Percentiles rank a stretch among this genome's conserved stretches.
phyloP scores from a whole-genome alignment of 2,113 vertebrate genomes.

The Apaloderma vittatum region DNA sequence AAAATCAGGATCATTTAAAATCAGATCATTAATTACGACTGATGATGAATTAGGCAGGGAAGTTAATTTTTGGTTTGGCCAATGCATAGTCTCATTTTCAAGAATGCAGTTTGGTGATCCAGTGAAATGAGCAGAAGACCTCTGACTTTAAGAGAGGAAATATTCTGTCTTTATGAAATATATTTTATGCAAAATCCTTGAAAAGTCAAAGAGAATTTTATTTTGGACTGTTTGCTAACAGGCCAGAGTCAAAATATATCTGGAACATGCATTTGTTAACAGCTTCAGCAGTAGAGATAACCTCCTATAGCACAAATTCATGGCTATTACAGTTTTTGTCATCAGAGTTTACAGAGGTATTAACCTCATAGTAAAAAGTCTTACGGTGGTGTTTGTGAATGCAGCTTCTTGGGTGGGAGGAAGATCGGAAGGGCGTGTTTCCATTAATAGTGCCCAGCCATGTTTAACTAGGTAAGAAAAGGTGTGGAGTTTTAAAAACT shows the following conservation, averaged over 20 bases:
- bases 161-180: not conserved
- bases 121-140: not conserved
- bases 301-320: not conserved
- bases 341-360: not conserved
- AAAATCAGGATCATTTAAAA: not conserved
- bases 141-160: not conserved
- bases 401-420: not conserved
- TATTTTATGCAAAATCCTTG: not conserved
- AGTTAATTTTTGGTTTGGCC: not conserved
- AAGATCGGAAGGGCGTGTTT: slow-evolving; percentile 23
- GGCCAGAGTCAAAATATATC: slow-evolving; percentile 7
- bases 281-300: slow-evolving; percentile 14
- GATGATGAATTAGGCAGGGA: not conserved
- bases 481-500: not conserved
- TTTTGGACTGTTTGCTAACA: not conserved
- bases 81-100: not conserved
- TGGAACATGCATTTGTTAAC: not conserved
- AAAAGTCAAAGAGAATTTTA: not conserved
- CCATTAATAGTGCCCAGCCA: not conserved
- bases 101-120: not conserved
- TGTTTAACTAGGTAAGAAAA: slow-evolving; percentile 15
- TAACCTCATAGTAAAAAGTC: not conserved
- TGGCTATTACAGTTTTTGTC: not conserved
- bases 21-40: not conserved
- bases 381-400: not conserved